Evolutionary conservation across 2,888 invertebrate species (phyloP).

Genomic region (Xestobium rufovillosum): DNA sequence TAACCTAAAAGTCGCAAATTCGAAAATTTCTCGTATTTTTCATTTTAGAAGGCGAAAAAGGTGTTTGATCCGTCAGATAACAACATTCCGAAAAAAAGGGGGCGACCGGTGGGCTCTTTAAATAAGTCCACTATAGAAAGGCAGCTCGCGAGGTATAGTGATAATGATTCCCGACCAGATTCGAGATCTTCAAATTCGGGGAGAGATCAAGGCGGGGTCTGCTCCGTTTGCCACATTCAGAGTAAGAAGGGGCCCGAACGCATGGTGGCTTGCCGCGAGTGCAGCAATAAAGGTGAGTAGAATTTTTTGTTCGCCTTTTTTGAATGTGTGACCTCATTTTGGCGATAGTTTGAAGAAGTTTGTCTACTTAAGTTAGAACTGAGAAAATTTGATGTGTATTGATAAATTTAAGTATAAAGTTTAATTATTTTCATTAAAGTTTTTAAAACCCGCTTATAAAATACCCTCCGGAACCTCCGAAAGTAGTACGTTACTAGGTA

Average conservation of each 20-base stretch:
- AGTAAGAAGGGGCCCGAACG: conserved; percentile 54
- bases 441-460: conserved; percentile 4
- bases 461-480: no score
- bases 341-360: neutral
- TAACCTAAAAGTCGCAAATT: no score
- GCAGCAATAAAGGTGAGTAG: conserved; percentile 60
- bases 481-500: no score
- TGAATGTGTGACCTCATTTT: conserved; percentile 2
- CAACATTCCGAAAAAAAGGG: conserved; percentile 66
- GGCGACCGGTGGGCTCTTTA: conserved; percentile 56
- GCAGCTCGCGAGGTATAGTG: conserved; percentile 31
- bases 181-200: conserved; percentile 39
- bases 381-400: neutral
- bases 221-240: conserved; percentile 55
- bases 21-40: no score
- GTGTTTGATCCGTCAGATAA: conserved; percentile 83
- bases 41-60: conserved; percentile 63
- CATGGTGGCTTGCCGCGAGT: conserved; percentile 62
- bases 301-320: no score
- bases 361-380: neutral
- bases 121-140: conserved; percentile 55
- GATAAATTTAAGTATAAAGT: neutral
- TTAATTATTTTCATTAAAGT: conserved; percentile 4
- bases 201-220: conserved; percentile 50
- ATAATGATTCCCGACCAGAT: conserved; percentile 34